Evolutionary conservation across 1,140 invertebrate species (phyloP), one percentile per base, ranked within the genome.

Genomic region (Kradibia gibbosae): DNA sequence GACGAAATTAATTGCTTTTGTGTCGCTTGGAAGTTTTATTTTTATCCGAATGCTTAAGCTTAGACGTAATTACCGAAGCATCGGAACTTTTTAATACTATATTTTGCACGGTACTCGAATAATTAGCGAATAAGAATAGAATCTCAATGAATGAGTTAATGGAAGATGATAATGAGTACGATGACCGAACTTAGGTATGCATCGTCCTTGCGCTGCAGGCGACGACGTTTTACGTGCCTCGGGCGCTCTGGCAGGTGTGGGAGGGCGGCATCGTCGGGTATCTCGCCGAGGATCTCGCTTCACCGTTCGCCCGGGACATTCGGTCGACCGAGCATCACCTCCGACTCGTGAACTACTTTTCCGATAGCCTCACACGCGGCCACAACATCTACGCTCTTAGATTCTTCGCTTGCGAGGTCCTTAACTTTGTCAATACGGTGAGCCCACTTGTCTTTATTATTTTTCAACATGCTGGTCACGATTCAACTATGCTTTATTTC

Each of bases 371-470:
- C 3, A 15, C 39, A 2, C 55, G 22, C 4, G 31, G 48, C 3
- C 94, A 95, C 84, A 93, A 94, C 65, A 92, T 93, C 81, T 96
- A 95, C 86, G 93, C 93, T 17, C 87, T 93, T 28, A 92, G 93
- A 71, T 95, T 93, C 86, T 92, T 93, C n/a, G 34, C 7, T 73
- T 81, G 80, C 34, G 80, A 81, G 88, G 94, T 57, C 17, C 76
- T 92, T 1, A 81, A 73, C 34, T 81, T 81, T 34, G 13, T 67
- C 0, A 57, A 78, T 17, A 50, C 80, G 77, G 79, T 70, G 34
- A 55, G 74, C 0, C 2, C 25, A 75, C n/a, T 55, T 39, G 34
- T 60, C n/a, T 31, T 10, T 28, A 60, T 11, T 60, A 5, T 10
- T 31, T 60, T 31, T n/a, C 8, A 2, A 28, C 25, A 1, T 60